These are phyloP conservation scores for Pollimyrus isidori DNA, from an alignment of 2,113 vertebrate genomes.

Conservation along the genomic window DNA sequence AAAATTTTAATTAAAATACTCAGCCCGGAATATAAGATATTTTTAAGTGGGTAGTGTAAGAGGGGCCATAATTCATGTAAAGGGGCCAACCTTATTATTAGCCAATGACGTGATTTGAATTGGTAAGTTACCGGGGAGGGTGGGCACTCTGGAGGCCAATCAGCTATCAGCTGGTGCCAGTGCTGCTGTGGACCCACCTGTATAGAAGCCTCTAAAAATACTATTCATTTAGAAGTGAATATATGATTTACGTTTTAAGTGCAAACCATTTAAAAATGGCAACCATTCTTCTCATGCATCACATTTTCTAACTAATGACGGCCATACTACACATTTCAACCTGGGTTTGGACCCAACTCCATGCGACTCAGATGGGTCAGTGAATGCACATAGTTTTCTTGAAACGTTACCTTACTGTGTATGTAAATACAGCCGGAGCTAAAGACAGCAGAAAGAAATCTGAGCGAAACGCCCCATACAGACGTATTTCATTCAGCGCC, in stretches of 20 bases:
- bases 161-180: not conserved
- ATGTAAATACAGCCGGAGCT: not conserved
- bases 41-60: not conserved
- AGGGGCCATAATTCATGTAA: not conserved
- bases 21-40: not conserved
- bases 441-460: not conserved
- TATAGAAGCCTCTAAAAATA: not conserved
- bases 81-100: not conserved
- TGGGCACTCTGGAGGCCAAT: not conserved
- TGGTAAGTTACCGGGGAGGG: not conserved
- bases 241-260: not conserved
- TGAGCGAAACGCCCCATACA: not conserved
- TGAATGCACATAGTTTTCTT: not conserved
- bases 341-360: not conserved
- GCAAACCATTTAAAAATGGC: not conserved
- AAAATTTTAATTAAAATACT: not conserved
- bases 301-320: not conserved
- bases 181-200: not conserved
- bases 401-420: not conserved
- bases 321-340: not conserved
- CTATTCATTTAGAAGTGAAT: not conserved
- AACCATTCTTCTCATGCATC: not conserved
- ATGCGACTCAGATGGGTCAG: not conserved
- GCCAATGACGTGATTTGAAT: not conserved
- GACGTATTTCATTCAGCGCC: constrained; percentile 5